phyloP scores from a whole-genome alignment of 2,113 vertebrate genomes.

The Cynocephalus volans region DNA sequence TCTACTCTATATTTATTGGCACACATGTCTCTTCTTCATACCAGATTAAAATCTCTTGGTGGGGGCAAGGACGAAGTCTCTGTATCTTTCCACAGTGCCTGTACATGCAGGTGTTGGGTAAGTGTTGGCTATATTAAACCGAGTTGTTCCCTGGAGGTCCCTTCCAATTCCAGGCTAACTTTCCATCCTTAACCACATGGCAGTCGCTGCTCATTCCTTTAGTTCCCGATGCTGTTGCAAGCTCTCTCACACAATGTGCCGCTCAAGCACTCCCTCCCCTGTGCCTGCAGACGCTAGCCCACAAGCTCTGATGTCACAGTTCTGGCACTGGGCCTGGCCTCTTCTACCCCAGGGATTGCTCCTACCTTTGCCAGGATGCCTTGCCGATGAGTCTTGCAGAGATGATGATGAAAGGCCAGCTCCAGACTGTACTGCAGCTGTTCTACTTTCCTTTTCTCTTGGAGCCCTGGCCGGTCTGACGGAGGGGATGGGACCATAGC shows the following conservation, averaged over 20 bases:
- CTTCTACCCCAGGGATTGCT: background rate
- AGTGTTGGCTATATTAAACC: constrained; percentile 65
- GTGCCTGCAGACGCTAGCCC: background rate
- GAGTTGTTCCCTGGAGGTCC: constrained; percentile 66
- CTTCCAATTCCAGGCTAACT: constrained; percentile 46
- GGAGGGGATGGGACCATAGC: constrained; percentile 4
- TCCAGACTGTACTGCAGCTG: constrained; percentile 92
- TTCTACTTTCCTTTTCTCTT: constrained; percentile 93
- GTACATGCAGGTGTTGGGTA: constrained; percentile 55
- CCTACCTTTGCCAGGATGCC: constrained; percentile 92
- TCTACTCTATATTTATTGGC: background rate
- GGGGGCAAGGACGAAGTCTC: background rate
- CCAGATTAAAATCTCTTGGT: background rate
- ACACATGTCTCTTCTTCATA: background rate
- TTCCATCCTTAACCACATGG: background rate
- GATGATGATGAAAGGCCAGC: constrained; percentile 91
- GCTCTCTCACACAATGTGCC: background rate
- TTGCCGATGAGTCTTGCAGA: constrained; percentile 93
- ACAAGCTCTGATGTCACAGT: background rate
- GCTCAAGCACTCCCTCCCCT: background rate
- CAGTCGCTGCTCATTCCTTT: background rate
- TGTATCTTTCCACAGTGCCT: constrained; percentile 71
- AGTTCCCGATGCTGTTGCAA: background rate
- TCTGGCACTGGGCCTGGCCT: background rate
- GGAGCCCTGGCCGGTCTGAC: constrained; percentile 93